A percentile compares a stretch with the other conserved stretches of the same genome.
These are phyloP conservation scores for Gopherus flavomarginatus DNA, from an alignment of 2,113 vertebrate genomes.

Conservation along the genomic window DNA sequence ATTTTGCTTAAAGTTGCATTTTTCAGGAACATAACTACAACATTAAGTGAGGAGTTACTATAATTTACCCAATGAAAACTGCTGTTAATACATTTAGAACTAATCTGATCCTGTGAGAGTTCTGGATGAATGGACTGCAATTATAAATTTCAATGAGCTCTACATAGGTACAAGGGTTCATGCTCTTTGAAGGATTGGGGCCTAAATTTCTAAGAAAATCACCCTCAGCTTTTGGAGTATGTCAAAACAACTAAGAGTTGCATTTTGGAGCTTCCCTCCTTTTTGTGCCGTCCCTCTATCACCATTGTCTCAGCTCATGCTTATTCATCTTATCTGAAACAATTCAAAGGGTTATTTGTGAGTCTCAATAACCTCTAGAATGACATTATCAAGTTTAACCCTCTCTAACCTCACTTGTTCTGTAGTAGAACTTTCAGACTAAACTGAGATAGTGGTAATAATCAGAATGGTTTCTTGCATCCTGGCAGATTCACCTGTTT, in stretches of 20 bases:
- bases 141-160: not conserved
- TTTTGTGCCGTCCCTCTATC: not conserved
- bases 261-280: not conserved
- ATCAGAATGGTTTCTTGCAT: rapidly evolving
- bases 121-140: not conserved
- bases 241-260: not conserved
- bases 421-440: not conserved
- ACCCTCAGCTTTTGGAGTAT: not conserved
- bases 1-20: no score
- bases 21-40: no score
- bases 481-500: slow-evolving; percentile 20
- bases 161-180: not conserved
- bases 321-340: not conserved
- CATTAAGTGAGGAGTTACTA: no score
- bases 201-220: not conserved
- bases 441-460: not conserved
- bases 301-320: not conserved
- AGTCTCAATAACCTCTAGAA: not conserved
- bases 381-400: rapidly evolving
- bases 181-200: not conserved
- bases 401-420: not conserved
- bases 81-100: not conserved
- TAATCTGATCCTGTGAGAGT: not conserved
- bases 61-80: not conserved
- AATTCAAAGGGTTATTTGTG: not conserved